A percentile compares a stretch with the other conserved stretches of the same genome.
Conservation (phyloP, 1,140 invertebrate genomes). For the Drosophila quadrilineata region DNA sequence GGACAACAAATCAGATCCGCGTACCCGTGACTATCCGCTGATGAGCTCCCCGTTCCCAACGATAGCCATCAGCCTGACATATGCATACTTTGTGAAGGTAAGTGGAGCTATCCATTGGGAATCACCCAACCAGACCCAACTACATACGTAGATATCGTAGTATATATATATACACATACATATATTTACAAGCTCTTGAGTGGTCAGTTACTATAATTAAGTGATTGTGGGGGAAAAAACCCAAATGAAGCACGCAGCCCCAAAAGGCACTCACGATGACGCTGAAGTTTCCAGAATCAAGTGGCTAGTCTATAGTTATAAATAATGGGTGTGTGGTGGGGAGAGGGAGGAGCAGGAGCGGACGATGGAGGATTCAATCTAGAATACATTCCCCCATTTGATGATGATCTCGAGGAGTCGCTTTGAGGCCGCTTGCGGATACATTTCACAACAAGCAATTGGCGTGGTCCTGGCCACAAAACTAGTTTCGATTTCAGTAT, state of each 20-base stretch:
- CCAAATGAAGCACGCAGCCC: constrained; percentile 20
- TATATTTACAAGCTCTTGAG: background rate
- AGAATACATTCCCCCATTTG: background rate
- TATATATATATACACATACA: constrained; percentile 1
- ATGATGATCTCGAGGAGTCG: too few species aligned
- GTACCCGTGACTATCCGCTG: constrained; percentile 91
- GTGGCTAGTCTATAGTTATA: too few species aligned
- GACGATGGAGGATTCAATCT: too few species aligned
- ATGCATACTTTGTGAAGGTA: constrained; percentile 90
- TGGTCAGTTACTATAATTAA: constrained; percentile 53
- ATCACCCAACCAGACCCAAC: too few species aligned
- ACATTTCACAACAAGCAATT: constrained; percentile 7
- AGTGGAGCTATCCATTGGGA: constrained; percentile 28
- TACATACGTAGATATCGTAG: too few species aligned
- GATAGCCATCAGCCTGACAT: constrained; percentile 87
- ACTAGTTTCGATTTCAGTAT: constrained; percentile 30
- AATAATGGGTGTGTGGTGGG: too few species aligned
- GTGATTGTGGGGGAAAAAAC: constrained; percentile 19
- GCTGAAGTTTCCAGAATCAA: background rate
- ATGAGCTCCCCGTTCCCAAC: constrained; percentile 93
- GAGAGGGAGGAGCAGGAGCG: too few species aligned
- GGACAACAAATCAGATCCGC: constrained; percentile 89
- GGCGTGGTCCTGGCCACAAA: background rate
- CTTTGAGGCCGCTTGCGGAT: constrained; percentile 16
- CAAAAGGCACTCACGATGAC: constrained; percentile 6